phyloP scores from a whole-genome alignment of 2,113 vertebrate species.

The Progne subis region DNA sequence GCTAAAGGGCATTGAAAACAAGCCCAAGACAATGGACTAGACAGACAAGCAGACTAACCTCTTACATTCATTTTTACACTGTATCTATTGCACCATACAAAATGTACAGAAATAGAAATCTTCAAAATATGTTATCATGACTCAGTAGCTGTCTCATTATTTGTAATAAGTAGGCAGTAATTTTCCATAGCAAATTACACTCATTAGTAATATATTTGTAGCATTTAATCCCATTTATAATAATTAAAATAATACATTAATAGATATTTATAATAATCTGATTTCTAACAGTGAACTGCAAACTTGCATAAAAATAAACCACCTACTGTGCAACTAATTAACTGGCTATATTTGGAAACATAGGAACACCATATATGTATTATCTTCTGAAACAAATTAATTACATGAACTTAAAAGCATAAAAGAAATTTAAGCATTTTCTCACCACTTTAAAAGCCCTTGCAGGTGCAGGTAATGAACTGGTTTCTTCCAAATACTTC shows the following conservation, averaged over 20 bases:
- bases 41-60: neutral
- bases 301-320: neutral
- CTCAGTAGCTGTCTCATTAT: neutral
- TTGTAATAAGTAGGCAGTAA: neutral
- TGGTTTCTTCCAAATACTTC: constrained; percentile 86
- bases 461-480: constrained; percentile 84
- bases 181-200: constrained; percentile 6
- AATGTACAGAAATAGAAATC: neutral
- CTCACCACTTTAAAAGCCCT: constrained; percentile 88
- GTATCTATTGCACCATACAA: neutral
- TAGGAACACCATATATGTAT: neutral
- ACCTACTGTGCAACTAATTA: neutral
- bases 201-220: neutral
- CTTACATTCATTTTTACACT: neutral
- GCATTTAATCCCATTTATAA: constrained; percentile 13
- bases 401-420: neutral
- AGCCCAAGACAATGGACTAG: neutral
- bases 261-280: neutral
- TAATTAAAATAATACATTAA: constrained; percentile 15
- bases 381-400: neutral
- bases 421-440: neutral
- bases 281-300: neutral
- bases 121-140: neutral
- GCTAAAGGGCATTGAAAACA: neutral
- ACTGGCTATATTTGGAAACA: neutral